These are phyloP conservation scores for Hypotaenidia okinawae DNA, from an alignment of 2,797 vertebrate species.

Conservation along the genomic window DNA sequence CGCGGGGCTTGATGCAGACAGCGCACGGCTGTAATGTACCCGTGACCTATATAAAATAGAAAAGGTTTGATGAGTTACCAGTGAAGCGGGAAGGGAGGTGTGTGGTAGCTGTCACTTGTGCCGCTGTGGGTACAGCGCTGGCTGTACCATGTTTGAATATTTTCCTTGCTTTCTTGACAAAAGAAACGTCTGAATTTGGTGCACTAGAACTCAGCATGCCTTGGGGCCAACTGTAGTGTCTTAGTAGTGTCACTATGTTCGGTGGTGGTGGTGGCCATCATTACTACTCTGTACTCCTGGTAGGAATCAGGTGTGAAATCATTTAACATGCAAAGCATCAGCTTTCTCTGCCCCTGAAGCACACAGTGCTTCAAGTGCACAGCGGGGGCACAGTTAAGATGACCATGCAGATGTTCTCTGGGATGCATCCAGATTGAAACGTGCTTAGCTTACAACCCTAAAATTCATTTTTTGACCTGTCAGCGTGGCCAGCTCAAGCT, in stretches of 20 bases:
- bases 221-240: not conserved
- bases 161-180: not conserved
- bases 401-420: constrained; percentile 39
- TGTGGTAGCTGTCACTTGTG: not conserved
- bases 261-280: not conserved
- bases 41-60: not conserved
- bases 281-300: not conserved
- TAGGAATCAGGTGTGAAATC: not conserved
- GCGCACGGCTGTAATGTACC: not conserved
- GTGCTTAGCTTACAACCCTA: constrained; percentile 15
- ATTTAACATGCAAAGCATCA: not conserved
- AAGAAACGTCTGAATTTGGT: not conserved
- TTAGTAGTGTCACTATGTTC: not conserved
- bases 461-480: constrained; percentile 42
- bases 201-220: not conserved
- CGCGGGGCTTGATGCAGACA: not conserved
- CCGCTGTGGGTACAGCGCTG: not conserved
- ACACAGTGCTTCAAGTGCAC: not conserved
- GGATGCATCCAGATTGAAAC: constrained; percentile 37
- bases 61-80: not conserved
- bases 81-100: not conserved
- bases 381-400: constrained; percentile 5
- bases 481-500: constrained; percentile 38
- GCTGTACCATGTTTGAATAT: not conserved
- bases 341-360: constrained; percentile 8